Conservation (phyloP, 2,797 vertebrate species). For the Lepilemur ruficaudatus region DNA sequence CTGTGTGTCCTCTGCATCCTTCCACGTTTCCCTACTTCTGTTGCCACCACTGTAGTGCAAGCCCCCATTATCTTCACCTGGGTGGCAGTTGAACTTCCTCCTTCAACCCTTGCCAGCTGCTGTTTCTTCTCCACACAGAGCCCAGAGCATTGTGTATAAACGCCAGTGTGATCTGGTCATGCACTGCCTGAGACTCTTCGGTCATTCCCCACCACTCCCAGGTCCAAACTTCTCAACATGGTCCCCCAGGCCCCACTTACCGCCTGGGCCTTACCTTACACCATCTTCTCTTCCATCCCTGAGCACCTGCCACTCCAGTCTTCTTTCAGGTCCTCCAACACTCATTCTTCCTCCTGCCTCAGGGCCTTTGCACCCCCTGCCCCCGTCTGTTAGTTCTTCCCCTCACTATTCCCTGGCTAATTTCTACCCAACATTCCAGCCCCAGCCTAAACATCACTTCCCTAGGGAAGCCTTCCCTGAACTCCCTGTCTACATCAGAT, state of each 20-base stretch:
- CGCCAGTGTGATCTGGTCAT: neutral
- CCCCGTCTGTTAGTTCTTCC: neutral
- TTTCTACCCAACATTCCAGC: neutral
- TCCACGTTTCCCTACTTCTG: too few relatives aligned
- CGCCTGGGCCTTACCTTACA: neutral
- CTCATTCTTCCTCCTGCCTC: neutral
- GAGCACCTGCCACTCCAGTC: neutral
- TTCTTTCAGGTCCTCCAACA: neutral
- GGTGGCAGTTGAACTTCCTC: neutral
- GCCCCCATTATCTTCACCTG: neutral
- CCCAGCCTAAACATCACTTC: neutral
- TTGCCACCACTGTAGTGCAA: fast-evolving
- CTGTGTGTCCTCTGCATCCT: neutral
- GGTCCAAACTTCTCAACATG: neutral
- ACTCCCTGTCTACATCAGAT: neutral
- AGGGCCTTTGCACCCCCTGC: neutral
- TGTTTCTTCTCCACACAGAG: neutral
- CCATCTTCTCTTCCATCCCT: neutral
- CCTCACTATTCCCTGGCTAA: neutral
- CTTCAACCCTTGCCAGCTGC: neutral
- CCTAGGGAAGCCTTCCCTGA: neutral
- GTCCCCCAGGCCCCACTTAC: neutral
- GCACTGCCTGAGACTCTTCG: neutral
- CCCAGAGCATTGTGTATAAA: neutral
- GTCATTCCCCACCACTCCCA: too few relatives aligned